A percentile compares a stretch with the other conserved stretches of the same genome.
These are phyloP conservation scores for Dioctria rufipes DNA, from an alignment of 2,888 invertebrate species.

Conservation along the genomic window DNA sequence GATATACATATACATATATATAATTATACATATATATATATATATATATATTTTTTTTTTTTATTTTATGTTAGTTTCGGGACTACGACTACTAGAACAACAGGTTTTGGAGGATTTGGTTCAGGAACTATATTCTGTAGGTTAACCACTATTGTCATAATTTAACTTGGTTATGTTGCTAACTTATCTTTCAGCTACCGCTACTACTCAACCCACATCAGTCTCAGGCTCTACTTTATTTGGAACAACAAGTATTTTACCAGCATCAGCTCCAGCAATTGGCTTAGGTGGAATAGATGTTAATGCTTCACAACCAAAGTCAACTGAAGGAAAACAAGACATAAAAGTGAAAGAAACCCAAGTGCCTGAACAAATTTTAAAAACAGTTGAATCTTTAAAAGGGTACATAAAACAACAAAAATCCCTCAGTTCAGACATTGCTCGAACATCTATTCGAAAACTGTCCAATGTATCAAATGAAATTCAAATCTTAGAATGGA, in stretches of 20 bases:
- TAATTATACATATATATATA: too few relatives aligned
- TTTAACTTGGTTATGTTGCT: background rate
- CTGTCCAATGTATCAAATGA: slow-evolving; percentile 67
- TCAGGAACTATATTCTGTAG: slow-evolving; percentile 28
- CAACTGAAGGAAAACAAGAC: slow-evolving; percentile 69
- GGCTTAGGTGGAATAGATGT: slow-evolving; percentile 70
- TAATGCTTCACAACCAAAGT: slow-evolving; percentile 68
- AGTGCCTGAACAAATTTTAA: slow-evolving; percentile 84
- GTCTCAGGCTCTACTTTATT: slow-evolving; percentile 61
- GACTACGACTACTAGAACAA: slow-evolving; percentile 64
- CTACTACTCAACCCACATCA: background rate
- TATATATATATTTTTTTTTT: background rate
- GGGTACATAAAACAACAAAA: slow-evolving; percentile 90
- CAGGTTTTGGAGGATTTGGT: slow-evolving; percentile 29
- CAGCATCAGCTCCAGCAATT: slow-evolving; percentile 64
- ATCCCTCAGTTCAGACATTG: slow-evolving; percentile 84
- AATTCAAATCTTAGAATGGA: slow-evolving; percentile 66
- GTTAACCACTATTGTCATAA: background rate
- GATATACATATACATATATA: too few relatives aligned
- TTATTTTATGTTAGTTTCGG: slow-evolving; percentile 55
- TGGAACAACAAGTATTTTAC: slow-evolving; percentile 62
- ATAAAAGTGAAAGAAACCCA: slow-evolving; percentile 69
- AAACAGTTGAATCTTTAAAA: slow-evolving; percentile 86
- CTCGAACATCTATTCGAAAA: slow-evolving; percentile 75
- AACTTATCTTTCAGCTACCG: slow-evolving; percentile 12